Evolutionary conservation across 1,140 invertebrate species (phyloP).

Genomic region (Matsumurasca onukii): DNA sequence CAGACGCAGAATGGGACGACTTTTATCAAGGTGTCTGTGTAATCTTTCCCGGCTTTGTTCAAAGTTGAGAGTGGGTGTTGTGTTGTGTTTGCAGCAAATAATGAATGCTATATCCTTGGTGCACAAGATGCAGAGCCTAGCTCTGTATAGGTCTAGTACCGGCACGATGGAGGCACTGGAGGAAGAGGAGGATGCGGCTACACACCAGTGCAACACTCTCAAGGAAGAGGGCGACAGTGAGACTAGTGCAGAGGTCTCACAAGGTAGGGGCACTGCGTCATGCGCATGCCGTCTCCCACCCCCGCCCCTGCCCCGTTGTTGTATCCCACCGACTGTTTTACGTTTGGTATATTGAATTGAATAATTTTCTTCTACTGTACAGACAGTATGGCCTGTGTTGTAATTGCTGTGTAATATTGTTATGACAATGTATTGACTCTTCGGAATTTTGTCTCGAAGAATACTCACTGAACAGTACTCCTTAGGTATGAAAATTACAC

Average conservation of each 20-base stretch:
- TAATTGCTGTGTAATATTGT: neutral
- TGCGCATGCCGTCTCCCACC: too few relatives aligned
- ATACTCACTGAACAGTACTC: too few relatives aligned
- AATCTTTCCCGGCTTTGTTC: too few relatives aligned
- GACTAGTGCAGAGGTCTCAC: constrained; percentile 58
- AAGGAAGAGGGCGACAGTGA: constrained; percentile 43
- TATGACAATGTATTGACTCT: neutral
- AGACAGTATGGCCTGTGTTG: neutral
- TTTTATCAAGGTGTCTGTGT: too few relatives aligned
- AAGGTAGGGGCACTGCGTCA: too few relatives aligned
- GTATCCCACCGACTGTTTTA: neutral
- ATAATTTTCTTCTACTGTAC: neutral
- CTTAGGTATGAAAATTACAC: too few relatives aligned
- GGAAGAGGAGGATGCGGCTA: too few relatives aligned
- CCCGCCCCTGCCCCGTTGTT: neutral
- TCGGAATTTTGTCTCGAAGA: neutral
- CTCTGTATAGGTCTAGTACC: constrained; percentile 47
- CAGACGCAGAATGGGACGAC: too few relatives aligned
- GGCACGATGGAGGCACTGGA: constrained; percentile 46
- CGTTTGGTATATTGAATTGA: neutral
- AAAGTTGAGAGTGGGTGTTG: too few relatives aligned
- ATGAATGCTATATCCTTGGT: constrained; percentile 58
- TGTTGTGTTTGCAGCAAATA: constrained; percentile 53
- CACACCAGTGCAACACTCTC: constrained; percentile 43
- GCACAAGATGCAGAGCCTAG: constrained; percentile 57